These are phyloP conservation scores for Drosophila paulistorum DNA, from an alignment of 1,140 invertebrate species.

Conservation along the genomic window DNA sequence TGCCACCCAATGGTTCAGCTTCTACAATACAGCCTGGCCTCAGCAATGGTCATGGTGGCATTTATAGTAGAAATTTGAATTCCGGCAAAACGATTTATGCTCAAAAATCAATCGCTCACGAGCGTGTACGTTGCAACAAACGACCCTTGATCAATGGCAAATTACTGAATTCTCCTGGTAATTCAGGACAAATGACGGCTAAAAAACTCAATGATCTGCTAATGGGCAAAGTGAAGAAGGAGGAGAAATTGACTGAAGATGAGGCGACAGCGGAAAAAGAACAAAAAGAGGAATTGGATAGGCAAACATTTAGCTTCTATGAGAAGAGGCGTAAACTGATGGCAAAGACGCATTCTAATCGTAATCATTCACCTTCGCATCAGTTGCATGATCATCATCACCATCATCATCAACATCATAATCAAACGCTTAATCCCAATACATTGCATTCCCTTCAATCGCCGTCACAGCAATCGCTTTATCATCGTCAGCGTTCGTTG, in stretches of 20 bases:
- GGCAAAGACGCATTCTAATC: conserved; percentile 17
- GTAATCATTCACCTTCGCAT: conserved; percentile 32
- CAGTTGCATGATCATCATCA: conserved; percentile 23
- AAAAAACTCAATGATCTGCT: conserved; percentile 62
- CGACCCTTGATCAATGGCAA: conserved; percentile 41
- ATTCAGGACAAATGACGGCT: conserved; percentile 40
- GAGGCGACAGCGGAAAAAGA: conserved; percentile 47
- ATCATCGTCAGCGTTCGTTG: conserved; percentile 33
- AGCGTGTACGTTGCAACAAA: conserved; percentile 65
- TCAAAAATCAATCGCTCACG: conserved; percentile 60
- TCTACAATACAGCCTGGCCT: conserved; percentile 1
- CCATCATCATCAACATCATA: conserved; percentile 4
- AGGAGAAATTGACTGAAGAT: conserved; percentile 39
- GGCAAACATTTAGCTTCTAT: conserved; percentile 62
- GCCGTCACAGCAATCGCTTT: conserved; percentile 24
- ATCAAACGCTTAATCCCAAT: conserved; percentile 6
- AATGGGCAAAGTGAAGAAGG: conserved; percentile 52
- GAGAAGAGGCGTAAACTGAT: conserved; percentile 69
- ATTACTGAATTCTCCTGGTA: neutral
- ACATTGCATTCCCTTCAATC: conserved; percentile 23
- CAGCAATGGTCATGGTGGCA: conserved; percentile 46
- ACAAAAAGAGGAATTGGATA: conserved; percentile 34
- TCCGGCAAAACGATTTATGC: conserved; percentile 64
- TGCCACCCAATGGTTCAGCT: conserved; percentile 21
- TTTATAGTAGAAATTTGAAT: conserved; percentile 32